Percentiles rank a stretch among this genome's conserved stretches.
Evolutionary conservation across 2,797 vertebrate genomes (phyloP).

Genomic region (Lophius americanus): DNA sequence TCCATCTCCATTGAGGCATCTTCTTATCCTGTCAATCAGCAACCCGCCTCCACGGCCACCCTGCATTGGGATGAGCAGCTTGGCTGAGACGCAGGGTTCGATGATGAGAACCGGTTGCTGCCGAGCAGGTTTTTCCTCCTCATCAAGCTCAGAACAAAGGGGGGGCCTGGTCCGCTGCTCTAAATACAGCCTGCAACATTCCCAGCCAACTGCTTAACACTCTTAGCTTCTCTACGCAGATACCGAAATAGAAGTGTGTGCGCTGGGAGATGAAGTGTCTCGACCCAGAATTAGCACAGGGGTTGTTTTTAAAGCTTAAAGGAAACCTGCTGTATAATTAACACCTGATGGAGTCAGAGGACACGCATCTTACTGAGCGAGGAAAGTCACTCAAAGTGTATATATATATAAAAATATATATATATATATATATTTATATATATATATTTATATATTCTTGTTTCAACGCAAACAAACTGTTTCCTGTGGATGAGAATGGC

Average conservation of each 20-base stretch:
- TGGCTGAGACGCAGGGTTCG: constrained; percentile 67
- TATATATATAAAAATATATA: no score
- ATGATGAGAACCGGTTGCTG: constrained; percentile 74
- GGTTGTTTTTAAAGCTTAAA: background rate
- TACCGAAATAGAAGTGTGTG: constrained; percentile 32
- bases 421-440: no score
- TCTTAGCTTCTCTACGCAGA: constrained; percentile 38
- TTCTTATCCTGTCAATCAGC: constrained; percentile 76
- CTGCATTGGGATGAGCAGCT: constrained; percentile 63
- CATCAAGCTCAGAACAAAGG: constrained; percentile 75
- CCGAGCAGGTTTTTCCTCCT: constrained; percentile 74
- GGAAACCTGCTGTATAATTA: background rate
- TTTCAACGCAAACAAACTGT: no score
- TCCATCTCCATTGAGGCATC: constrained; percentile 55
- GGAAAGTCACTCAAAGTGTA: no score
- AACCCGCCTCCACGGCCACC: constrained; percentile 49
- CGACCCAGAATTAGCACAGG: background rate
- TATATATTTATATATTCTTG: no score
- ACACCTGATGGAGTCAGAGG: background rate
- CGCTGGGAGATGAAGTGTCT: constrained; percentile 15
- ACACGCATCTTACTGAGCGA: background rate
- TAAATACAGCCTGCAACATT: constrained; percentile 68
- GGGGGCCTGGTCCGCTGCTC: constrained; percentile 65
- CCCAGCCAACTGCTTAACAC: constrained; percentile 54
- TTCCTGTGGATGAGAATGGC: no score